Percentiles rank a stretch among this genome's conserved stretches.
These are phyloP conservation scores for Cheirogaleus major DNA, from an alignment of 2,797 vertebrate species.

Conservation along the genomic window DNA sequence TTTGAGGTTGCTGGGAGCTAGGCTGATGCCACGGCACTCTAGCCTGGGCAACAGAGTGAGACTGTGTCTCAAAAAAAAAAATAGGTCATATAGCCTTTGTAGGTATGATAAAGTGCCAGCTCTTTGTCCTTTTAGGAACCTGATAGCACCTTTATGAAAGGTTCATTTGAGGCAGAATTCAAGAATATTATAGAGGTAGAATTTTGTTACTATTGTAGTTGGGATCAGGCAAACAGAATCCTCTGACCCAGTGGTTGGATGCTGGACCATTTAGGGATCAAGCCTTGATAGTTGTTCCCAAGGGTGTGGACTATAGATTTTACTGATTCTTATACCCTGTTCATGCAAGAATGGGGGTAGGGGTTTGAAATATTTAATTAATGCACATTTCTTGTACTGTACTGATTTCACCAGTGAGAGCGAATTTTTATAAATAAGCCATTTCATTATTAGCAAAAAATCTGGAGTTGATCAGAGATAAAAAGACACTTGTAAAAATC, in stretches of 20 bases:
- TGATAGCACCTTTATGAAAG: background rate
- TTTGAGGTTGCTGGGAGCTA: too few relatives aligned
- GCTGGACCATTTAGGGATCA: background rate
- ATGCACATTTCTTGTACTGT: background rate
- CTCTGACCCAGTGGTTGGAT: background rate
- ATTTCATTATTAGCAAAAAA: background rate
- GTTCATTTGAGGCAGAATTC: slow-evolving; percentile 41
- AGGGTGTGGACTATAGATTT: background rate
- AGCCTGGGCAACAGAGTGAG: too few relatives aligned
- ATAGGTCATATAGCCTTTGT: background rate
- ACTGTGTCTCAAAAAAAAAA: too few relatives aligned
- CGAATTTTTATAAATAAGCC: slow-evolving; percentile 19
- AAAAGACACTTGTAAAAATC: background rate
- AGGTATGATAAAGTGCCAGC: background rate
- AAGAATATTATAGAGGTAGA: background rate
- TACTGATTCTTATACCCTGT: background rate
- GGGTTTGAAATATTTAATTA: background rate
- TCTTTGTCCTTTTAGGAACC: background rate
- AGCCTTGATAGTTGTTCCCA: background rate
- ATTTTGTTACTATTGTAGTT: slow-evolving; percentile 28
- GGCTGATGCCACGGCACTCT: too few relatives aligned
- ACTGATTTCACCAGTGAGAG: background rate
- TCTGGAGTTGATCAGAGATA: slow-evolving; percentile 11
- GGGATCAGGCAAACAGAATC: background rate
- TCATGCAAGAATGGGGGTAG: background rate